Base-by-base conservation (phyloP, 2,888 invertebrate genomes). In the Sericinus montela region DNA sequence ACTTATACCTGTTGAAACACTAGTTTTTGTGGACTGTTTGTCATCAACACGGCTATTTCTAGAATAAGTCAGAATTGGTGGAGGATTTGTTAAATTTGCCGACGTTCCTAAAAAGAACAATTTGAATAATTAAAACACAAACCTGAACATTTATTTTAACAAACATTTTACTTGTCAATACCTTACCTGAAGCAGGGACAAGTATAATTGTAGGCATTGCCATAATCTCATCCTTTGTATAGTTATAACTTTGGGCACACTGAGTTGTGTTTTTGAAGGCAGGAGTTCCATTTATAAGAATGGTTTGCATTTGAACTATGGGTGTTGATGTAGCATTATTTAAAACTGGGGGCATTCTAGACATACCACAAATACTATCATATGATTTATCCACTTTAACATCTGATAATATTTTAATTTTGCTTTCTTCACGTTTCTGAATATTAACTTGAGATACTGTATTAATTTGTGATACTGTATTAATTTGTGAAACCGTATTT, bases 131-230 rank as follows among this genome's bases (percentile, higher is more conserved):
- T 19, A 19, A 3, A 5, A 3, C 19, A 19, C 19, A 19, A 19
- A 5, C 19, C n/a, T n/a, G n/a, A n/a, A n/a, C n/a, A n/a, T n/a
- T n/a, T n/a, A n/a, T 19, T 11, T 19, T 11, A 23, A 19, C 6
- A 16, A 36, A 36, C 15, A 3, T 11, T 32, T 32, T 32, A 8
- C 7, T 25, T 25, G 7, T 4, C 8, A n/a, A 16, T 8, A 47
- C 25, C 49, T 14, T 76, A 86, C 87, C 81, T 76, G 80, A 60
- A 38, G 71, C 59, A 48, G 85, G 80, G 9, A 83, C 80, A 25
- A 87, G 64, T 55, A 89, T 82, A 14, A 88, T 72, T n/a, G 87
- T 89, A 5, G 88, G 89, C 89, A 89, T 89, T n/a, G 88, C 82
- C 87, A 89, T 86, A 54, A 89, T 89, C 69, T 89, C 85, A 62